Evolutionary conservation across 2,888 invertebrate species (phyloP), one percentile per base, ranked within the genome.

Genomic region (Tryphoninae sp.): DNA sequence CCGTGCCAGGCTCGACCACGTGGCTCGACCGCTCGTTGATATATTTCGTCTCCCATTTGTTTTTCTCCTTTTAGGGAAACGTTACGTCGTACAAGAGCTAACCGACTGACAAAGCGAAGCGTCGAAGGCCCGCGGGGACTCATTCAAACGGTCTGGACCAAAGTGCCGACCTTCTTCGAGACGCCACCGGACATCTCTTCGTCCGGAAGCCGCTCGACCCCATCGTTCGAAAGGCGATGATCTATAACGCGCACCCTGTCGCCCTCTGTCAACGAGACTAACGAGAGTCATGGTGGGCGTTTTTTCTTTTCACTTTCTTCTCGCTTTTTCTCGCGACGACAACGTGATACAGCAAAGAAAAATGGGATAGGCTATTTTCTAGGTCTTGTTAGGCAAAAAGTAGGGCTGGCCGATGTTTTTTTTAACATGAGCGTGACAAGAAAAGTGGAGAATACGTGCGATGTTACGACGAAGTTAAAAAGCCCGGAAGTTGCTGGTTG

Each of bases 221-320:
- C 62, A 51, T 45, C 67, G 62, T 69, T 79, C 73, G 16, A 40
- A 45, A 58, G 73, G 33, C 76, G 55, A 79, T 79, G 82, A 82
- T 79, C 79, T 69, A 73, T 42, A 42, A 53, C 42, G 51, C 74
- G 71, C 72, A 68, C 65, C 51, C 40, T 49, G 74, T 65, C 61
- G 51, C 62, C 69, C 53, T 49, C 69, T 82, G 82, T 82, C 82
- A 69, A 59, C 82, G 73, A 19, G 59, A 23, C 76, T 76, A 76
- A 76, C 76, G 68, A 76, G 76, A 51, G 45, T 67, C 65, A 58
- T n/a, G 67, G 51, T 74, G 67, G 82, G 82, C 72, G 76, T 69
- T 72, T 79, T 76, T 22, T 59, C 23, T 59, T 69, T 55, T 64
- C 58, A 19, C 59, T 61, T 51, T 72, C 26, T 55, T 58, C 76